Evolutionary conservation across 53 echinoderm and acorn worm species (phyloP).

Genomic region (Actinopyga echinites): DNA sequence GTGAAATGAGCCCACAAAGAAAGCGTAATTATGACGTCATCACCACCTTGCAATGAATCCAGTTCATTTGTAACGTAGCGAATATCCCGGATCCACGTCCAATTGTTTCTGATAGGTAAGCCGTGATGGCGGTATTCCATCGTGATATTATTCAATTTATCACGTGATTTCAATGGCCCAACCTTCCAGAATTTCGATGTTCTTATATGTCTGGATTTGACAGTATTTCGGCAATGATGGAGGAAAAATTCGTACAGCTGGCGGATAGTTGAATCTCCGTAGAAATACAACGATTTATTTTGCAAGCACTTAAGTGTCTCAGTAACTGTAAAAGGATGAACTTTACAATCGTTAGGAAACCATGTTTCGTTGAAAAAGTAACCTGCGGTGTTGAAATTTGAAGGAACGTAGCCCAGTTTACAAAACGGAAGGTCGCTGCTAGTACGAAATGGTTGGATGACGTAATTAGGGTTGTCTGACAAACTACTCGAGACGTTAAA

Average conservation of each 20-base stretch:
- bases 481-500: not conserved
- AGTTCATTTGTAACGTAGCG: slow-evolving; percentile 59
- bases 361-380: slow-evolving; percentile 28
- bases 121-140: slow-evolving; percentile 73
- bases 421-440: not conserved
- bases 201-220: slow-evolving; percentile 28
- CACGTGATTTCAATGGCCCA: slow-evolving; percentile 57
- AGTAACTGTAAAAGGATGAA: slow-evolving; percentile 22
- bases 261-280: slow-evolving; percentile 74
- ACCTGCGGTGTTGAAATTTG: slow-evolving; percentile 11
- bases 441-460: not conserved
- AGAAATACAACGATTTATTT: slow-evolving; percentile 65
- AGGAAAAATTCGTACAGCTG: slow-evolving; percentile 73
- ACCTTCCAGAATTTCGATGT: slow-evolving; percentile 57
- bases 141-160: slow-evolving; percentile 54
- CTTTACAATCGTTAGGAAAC: slow-evolving; percentile 57
- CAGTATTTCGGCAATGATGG: slow-evolving; percentile 1
- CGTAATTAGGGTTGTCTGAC: not conserved
- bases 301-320: slow-evolving; percentile 52
- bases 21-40: slow-evolving; percentile 55
- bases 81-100: slow-evolving; percentile 57
- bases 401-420: not conserved
- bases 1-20: slow-evolving; percentile 80
- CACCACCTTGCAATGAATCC: slow-evolving; percentile 42
- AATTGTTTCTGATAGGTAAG: slow-evolving; percentile 69